These are phyloP conservation scores for Andrena bicolor DNA, from an alignment of 2,888 invertebrate species.

Conservation along the genomic window DNA sequence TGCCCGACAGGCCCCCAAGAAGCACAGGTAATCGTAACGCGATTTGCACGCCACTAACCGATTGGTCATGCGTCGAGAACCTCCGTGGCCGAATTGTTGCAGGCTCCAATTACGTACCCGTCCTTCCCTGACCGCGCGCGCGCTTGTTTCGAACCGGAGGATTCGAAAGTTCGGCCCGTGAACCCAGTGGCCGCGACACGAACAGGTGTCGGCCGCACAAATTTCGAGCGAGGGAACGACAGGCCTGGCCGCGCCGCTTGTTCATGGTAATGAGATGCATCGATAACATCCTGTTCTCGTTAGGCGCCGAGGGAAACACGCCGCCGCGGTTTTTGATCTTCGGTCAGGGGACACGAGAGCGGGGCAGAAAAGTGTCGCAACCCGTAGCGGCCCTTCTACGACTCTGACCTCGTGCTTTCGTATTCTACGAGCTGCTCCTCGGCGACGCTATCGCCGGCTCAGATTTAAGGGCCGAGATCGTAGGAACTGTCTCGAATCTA, in stretches of 20 bases:
- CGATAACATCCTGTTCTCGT: slow-evolving; percentile 54
- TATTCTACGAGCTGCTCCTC: slow-evolving; percentile 38
- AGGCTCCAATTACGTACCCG: slow-evolving; percentile 16
- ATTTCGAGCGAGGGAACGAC: slow-evolving; percentile 20
- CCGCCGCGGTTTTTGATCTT: slow-evolving; percentile 17
- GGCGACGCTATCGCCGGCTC: slow-evolving; percentile 19
- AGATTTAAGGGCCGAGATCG: slow-evolving; percentile 35
- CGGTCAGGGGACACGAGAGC: neutral
- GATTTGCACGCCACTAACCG: slow-evolving; percentile 16
- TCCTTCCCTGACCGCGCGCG: neutral
- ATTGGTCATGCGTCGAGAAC: slow-evolving; percentile 26
- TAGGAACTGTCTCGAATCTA: slow-evolving; percentile 26
- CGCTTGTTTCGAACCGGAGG: neutral
- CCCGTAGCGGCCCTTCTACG: neutral
- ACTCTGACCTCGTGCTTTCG: slow-evolving; percentile 16
- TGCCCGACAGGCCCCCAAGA: neutral
- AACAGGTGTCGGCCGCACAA: slow-evolving; percentile 45
- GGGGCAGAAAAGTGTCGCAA: slow-evolving; percentile 43
- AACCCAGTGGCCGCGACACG: slow-evolving; percentile 3
- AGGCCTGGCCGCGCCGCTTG: neutral
- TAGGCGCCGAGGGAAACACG: slow-evolving; percentile 27
- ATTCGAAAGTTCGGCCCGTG: slow-evolving; percentile 7
- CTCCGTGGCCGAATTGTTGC: slow-evolving; percentile 17
- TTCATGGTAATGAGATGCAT: slow-evolving; percentile 48
- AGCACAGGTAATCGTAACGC: neutral